Percentiles rank a stretch among this genome's conserved stretches.
Conservation (phyloP, 2,888 invertebrate genomes). For the Elysia crispata region DNA sequence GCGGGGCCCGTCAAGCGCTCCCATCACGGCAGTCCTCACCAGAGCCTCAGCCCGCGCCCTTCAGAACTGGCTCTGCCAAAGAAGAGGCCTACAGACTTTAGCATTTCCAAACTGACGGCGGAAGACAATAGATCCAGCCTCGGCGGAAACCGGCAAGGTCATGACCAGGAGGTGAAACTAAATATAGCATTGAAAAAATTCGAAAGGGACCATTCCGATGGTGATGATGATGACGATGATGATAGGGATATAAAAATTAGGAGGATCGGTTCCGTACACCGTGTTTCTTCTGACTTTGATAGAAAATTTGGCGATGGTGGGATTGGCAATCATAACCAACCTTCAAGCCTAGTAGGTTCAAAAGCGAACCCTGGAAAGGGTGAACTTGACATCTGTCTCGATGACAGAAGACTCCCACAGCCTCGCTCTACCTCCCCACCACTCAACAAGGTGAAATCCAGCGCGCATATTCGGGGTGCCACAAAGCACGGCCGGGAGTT, state of each 20-base stretch:
- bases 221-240: not conserved
- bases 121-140: not conserved
- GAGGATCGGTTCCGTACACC: not conserved
- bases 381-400: too few species aligned
- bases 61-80: not conserved
- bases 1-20: conserved; percentile 32
- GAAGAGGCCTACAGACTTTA: conserved; percentile 61
- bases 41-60: not conserved
- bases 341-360: too few species aligned
- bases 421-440: too few species aligned
- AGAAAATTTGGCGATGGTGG: not conserved
- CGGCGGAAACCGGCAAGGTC: not conserved
- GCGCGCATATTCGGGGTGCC: too few species aligned
- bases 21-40: not conserved
- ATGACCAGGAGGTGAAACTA: too few species aligned
- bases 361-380: too few species aligned
- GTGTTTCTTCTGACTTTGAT: not conserved
- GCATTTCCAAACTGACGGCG: conserved; percentile 63
- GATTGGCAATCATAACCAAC: not conserved
- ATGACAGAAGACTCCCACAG: too few species aligned
- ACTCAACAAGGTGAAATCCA: too few species aligned
- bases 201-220: not conserved
- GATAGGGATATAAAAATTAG: not conserved
- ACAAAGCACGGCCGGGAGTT: too few species aligned
- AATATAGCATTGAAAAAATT: too few species aligned